Percentiles rank a stretch among this genome's conserved stretches.
phyloP scores from a whole-genome alignment of 2,888 invertebrate species.

The Epirrhoe tristata region DNA sequence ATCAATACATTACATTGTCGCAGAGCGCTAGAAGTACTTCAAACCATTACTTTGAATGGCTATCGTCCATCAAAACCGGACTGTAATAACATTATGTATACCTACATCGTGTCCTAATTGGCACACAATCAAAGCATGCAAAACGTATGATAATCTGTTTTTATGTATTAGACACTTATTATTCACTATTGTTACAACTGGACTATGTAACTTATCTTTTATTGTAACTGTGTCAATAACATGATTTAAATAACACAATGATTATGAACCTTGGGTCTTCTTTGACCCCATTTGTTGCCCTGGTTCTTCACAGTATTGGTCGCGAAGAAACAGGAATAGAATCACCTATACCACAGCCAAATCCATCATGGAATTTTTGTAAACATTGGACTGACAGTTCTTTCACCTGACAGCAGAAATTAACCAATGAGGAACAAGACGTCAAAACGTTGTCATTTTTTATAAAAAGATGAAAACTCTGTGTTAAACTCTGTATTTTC shows the following conservation, averaged over 20 bases:
- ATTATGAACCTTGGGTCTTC: neutral
- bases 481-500: no score
- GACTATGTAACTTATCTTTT: slow-evolving; percentile 11
- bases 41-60: neutral
- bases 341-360: no score
- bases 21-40: neutral
- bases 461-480: no score
- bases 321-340: no score
- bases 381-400: no score
- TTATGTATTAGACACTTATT: slow-evolving; percentile 22
- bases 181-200: slow-evolving; percentile 25
- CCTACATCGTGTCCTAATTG: slow-evolving; percentile 33
- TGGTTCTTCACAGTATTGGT: no score
- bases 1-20: neutral
- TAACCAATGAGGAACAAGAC: no score
- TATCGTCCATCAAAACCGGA: neutral
- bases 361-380: no score
- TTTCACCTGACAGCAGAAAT: no score
- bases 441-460: no score
- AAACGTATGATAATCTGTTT: slow-evolving; percentile 30
- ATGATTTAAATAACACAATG: neutral
- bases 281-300: neutral
- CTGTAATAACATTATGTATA: neutral
- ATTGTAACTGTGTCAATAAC: slow-evolving; percentile 12
- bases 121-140: slow-evolving; percentile 32